phyloP scores from a whole-genome alignment of 64 coral and sea anemone genomes.

The Montipora capricornis region DNA sequence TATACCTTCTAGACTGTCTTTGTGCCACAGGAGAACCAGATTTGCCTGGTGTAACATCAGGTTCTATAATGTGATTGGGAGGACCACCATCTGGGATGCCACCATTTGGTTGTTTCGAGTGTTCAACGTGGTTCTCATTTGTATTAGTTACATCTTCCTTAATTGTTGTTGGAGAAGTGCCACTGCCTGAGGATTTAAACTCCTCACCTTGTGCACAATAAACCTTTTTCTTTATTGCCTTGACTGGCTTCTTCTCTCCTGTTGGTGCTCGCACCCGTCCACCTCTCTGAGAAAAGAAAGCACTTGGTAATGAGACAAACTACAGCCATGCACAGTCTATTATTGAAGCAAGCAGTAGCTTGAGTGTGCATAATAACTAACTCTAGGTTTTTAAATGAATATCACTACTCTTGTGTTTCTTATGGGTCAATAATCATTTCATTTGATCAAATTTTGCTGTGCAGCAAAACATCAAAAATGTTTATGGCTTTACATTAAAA shows the following conservation, averaged over 20 bases:
- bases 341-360: too few species aligned
- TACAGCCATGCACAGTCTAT: too few species aligned
- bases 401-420: too few species aligned
- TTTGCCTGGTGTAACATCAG: constrained; percentile 14
- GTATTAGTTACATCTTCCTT: constrained; percentile 20
- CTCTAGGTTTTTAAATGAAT: too few species aligned
- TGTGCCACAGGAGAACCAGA: constrained; percentile 54
- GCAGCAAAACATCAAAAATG: too few species aligned
- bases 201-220: constrained; percentile 90
- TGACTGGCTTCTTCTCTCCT: constrained; percentile 80
- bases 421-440: too few species aligned
- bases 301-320: background rate
- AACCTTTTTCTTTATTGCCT: constrained; percentile 82
- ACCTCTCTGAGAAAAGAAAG: constrained; percentile 58
- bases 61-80: constrained; percentile 65
- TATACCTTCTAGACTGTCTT: constrained; percentile 73
- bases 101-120: constrained; percentile 76
- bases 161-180: background rate
- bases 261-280: constrained; percentile 69
- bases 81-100: constrained; percentile 45
- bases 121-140: background rate
- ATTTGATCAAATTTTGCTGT: too few species aligned
- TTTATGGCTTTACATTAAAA: too few species aligned
- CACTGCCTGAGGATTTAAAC: constrained; percentile 44
- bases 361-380: too few species aligned